Evolutionary conservation across 2,113 vertebrate genomes (phyloP).

Genomic region (Chlorodrepanis virens): DNA sequence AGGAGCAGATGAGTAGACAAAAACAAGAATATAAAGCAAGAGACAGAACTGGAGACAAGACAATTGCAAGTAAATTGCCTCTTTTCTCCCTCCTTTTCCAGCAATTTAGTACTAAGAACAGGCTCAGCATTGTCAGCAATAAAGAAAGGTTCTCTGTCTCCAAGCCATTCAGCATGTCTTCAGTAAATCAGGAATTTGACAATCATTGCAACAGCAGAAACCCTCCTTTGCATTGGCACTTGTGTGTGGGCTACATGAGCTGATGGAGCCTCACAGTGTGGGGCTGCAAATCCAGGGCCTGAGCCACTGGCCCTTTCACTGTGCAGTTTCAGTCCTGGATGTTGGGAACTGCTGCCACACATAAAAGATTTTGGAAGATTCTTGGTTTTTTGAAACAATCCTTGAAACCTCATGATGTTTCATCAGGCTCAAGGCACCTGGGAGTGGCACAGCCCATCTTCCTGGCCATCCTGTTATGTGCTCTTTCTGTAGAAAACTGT

Average conservation of each 20-base stretch:
- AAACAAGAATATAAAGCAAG: constrained; percentile 17
- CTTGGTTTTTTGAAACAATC: neutral
- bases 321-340: neutral
- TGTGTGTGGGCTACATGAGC: fast-evolving
- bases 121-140: neutral
- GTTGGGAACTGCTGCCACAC: neutral
- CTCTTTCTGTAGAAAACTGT: neutral
- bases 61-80: neutral
- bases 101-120: neutral
- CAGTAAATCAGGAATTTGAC: neutral
- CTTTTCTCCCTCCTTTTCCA: neutral
- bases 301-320: neutral
- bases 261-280: neutral
- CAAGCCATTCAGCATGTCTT: neutral
- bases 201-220: neutral
- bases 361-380: neutral
- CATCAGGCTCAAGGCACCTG: neutral
- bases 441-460: neutral
- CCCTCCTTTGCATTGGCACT: neutral
- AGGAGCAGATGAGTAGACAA: constrained; percentile 3
- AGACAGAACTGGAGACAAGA: neutral
- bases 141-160: neutral
- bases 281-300: neutral
- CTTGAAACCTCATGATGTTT: neutral
- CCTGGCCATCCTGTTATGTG: neutral